Percentiles rank a stretch among this genome's conserved stretches.
Conservation (phyloP, 1,140 invertebrate species). For the Euschistus heros region DNA sequence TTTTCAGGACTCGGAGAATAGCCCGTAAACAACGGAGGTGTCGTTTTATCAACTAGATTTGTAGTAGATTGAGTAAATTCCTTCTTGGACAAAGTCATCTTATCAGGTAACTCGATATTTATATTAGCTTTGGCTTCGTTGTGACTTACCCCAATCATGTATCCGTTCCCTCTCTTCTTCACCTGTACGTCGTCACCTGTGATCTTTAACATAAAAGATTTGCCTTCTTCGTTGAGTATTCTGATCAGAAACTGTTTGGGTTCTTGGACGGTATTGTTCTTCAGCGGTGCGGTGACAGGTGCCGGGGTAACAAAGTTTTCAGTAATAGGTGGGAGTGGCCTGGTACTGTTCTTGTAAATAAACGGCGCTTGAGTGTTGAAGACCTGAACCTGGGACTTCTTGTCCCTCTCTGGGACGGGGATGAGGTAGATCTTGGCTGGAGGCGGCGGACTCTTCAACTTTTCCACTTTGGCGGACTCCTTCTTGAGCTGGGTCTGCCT, state of each 20-base stretch:
- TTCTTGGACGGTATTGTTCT: background rate
- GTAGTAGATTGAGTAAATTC: too few relatives aligned
- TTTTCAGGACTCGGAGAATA: too few relatives aligned
- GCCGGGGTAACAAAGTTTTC: background rate
- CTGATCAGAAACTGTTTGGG: conserved; percentile 1
- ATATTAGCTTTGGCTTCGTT: conserved; percentile 19
- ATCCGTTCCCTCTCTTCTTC: conserved; percentile 21
- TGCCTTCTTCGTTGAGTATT: background rate
- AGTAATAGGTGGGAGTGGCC: background rate
- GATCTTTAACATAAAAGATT: conserved; percentile 16
- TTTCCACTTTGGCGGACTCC: conserved; percentile 2
- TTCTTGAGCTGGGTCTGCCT: background rate
- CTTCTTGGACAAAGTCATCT: background rate
- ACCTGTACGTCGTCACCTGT: conserved; percentile 20
- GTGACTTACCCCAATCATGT: conserved; percentile 14
- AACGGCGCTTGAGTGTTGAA: background rate
- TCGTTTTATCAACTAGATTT: too few relatives aligned
- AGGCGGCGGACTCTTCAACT: conserved; percentile 17
- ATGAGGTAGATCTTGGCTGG: conserved; percentile 23
- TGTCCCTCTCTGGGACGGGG: conserved; percentile 13
- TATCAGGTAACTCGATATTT: conserved; percentile 19
- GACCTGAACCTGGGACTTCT: background rate
- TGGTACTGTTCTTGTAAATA: background rate
- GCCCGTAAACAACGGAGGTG: too few relatives aligned
- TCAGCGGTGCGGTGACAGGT: background rate